Conservation (phyloP, 2,888 invertebrate genomes). For the Teleogryllus oceanicus region DNA sequence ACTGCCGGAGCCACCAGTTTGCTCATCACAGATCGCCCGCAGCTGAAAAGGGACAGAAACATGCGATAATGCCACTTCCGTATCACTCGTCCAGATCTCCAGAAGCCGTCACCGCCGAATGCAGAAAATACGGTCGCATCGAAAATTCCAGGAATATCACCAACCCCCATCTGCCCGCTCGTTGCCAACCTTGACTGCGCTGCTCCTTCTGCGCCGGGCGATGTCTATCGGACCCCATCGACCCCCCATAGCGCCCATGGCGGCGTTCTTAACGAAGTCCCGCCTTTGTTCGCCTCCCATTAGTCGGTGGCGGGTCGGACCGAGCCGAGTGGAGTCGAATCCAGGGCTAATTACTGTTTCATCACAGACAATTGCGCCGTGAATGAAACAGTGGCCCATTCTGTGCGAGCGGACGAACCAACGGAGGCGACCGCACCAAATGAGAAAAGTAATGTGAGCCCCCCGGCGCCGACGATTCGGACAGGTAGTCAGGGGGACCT, state of each 20-base stretch:
- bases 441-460: constrained; percentile 18
- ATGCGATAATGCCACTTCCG: too few relatives aligned
- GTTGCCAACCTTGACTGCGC: too few relatives aligned
- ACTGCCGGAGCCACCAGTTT: too few relatives aligned
- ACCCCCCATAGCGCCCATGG: neutral
- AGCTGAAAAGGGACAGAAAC: too few relatives aligned
- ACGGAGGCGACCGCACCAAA: constrained; percentile 5
- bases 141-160: too few relatives aligned
- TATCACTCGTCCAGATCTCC: too few relatives aligned
- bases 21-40: too few relatives aligned
- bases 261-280: constrained; percentile 12
- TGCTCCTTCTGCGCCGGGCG: neutral
- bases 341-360: neutral
- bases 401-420: neutral
- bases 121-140: too few relatives aligned
- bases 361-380: constrained; percentile 1
- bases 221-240: neutral
- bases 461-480: neutral
- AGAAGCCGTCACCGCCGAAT: too few relatives aligned
- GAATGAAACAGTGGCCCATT: constrained; percentile 2
- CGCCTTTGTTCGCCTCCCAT: constrained; percentile 3
- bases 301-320: neutral
- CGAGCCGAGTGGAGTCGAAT: neutral
- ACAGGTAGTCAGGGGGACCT: too few relatives aligned
- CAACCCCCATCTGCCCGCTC: too few relatives aligned